A percentile compares a stretch with the other conserved stretches of the same genome.
phyloP scores from a whole-genome alignment of 2,888 invertebrate genomes.

The Aphidoletes aphidimyza region DNA sequence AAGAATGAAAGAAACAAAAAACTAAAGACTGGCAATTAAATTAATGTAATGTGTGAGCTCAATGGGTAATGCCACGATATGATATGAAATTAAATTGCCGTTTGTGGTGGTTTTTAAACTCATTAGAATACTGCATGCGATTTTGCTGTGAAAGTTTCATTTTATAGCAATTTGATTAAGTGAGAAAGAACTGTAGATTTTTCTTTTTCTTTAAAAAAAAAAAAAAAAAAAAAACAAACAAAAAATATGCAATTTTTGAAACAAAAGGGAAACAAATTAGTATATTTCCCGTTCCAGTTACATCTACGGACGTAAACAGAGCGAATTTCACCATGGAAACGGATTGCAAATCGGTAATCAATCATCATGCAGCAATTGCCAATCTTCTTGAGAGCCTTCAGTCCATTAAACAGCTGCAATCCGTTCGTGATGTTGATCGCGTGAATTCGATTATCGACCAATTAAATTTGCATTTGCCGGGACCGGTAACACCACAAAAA shows the following conservation, averaged over 20 bases:
- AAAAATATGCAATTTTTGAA: no score
- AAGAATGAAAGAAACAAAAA: neutral
- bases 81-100: neutral
- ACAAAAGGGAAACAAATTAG: conserved; percentile 4
- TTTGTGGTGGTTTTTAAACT: neutral
- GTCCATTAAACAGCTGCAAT: conserved; percentile 62
- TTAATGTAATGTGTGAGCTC: neutral
- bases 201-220: neutral
- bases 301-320: neutral
- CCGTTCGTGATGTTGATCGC: conserved; percentile 63
- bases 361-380: neutral
- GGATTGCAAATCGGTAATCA: neutral
- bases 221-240: neutral
- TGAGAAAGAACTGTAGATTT: neutral
- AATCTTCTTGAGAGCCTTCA: conserved; percentile 54
- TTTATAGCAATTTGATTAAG: neutral
- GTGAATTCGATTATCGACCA: conserved; percentile 62
- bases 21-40: neutral
- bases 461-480: conserved; percentile 65
- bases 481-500: conserved; percentile 73
- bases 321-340: neutral
- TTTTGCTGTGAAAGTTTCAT: neutral
- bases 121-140: neutral
- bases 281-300: conserved; percentile 50
- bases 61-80: neutral